Base-by-base conservation (phyloP, 2,888 invertebrate species). In the Eupeodes luniger region DNA sequence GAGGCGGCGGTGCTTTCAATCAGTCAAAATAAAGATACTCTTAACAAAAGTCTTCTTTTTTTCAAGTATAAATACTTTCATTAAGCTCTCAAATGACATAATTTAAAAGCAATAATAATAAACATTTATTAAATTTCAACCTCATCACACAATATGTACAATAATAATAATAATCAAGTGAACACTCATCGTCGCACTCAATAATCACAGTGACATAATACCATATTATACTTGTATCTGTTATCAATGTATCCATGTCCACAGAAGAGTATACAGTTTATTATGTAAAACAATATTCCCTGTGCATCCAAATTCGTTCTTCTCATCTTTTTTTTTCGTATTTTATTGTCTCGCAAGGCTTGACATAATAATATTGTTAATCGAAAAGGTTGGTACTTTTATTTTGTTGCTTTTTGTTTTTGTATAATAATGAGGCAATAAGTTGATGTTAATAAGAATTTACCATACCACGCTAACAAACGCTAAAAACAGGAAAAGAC, bases 371-470 rank as follows among this genome's bases (percentile, higher is more conserved):
- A 27, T 47, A 57, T 40, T 7, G 9, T 40, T 66, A 51, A 53
- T 55, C 34, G 44, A 78, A 83, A 27, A 27, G 27, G 27, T 27
- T 27, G 27, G 27, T 27, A 27, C 27, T 27, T 27, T 27, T 83
- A 53, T 72, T 66, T 74, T 87, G 66, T 16, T 69, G 9, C 40
- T 36, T 53, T 47, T 66, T 66, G 19, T 66, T 66, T 64, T 6
- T 61, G 59, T 61, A 12, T 47, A 49, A 76, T 84, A 88, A 88
- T 88, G 84, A 88, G 80, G 87, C 77, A 88, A 88, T 81, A 84
- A 81, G 67, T 88, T 78, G 78, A 85, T 78, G 85, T 85, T 81
- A 84, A 85, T 81, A 74, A 74, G 74, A 88, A 81, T 81, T 74
- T 80, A 81, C 77, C 80, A 77, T 75, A 69, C 77, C 36, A 62